Percentiles rank a stretch among this genome's conserved stretches.
phyloP scores from a whole-genome alignment of 2,797 vertebrate species.

The Clarias laeviceps region DNA sequence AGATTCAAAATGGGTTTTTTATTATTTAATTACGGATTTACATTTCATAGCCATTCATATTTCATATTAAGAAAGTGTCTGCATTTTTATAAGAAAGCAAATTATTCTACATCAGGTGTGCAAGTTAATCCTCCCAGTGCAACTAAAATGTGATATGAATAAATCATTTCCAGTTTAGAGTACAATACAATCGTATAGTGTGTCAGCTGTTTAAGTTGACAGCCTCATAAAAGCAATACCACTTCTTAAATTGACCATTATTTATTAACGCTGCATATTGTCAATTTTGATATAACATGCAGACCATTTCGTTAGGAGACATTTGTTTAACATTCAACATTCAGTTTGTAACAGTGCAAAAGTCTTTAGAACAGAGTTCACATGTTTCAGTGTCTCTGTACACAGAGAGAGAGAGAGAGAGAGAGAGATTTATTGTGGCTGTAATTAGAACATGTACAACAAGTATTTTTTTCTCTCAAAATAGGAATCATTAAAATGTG shows the following conservation, averaged over 20 bases:
- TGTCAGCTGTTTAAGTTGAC: not conserved
- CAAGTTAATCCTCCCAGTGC: conserved; percentile 43
- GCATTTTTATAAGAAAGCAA: conserved; percentile 51
- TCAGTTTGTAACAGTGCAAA: too few species aligned
- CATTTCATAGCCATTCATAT: conserved; percentile 56
- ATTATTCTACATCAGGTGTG: conserved; percentile 64
- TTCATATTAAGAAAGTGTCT: conserved; percentile 27
- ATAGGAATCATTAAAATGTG: not conserved
- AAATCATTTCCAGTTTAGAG: conserved; percentile 65
- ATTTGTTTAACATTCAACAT: too few species aligned
- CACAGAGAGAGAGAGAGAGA: not conserved
- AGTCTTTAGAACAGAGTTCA: too few species aligned
- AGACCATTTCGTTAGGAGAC: too few species aligned
- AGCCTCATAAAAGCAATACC: not conserved
- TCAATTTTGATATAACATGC: not conserved
- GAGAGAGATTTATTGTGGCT: too few species aligned
- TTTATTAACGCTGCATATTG: not conserved
- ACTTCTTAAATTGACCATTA: not conserved
- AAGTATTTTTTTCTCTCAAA: not conserved
- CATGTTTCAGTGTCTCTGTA: too few species aligned
- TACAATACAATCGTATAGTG: not conserved
- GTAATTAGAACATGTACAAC: not conserved
- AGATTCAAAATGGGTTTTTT: conserved; percentile 34
- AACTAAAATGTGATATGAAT: conserved; percentile 59
- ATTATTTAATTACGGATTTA: conserved; percentile 56